Evolutionary conservation across 2,797 vertebrate species (phyloP).

Genomic region (Falco peregrinus): DNA sequence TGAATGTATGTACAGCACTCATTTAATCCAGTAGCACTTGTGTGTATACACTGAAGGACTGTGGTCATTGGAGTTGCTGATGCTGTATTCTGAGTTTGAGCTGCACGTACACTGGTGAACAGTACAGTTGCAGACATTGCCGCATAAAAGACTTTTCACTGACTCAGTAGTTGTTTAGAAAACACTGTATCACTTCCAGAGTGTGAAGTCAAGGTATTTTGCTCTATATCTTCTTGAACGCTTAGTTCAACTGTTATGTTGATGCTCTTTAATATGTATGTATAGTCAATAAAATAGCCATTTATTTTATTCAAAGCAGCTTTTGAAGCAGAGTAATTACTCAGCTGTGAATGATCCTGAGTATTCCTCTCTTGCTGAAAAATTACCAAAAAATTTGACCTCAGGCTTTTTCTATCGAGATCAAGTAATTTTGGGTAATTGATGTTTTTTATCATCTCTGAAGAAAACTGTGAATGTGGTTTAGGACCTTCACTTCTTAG

Average conservation of each 20-base stretch:
- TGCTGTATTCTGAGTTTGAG: not conserved
- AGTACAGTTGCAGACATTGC: not conserved
- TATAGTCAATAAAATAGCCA: slow-evolving; percentile 42
- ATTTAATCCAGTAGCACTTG: not conserved
- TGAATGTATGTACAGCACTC: not conserved
- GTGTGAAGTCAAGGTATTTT: not conserved
- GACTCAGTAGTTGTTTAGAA: not conserved
- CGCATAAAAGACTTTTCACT: not conserved
- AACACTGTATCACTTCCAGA: not conserved
- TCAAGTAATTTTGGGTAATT: slow-evolving; percentile 11
- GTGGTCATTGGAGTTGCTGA: not conserved
- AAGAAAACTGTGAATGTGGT: not conserved
- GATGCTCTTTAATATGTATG: not conserved
- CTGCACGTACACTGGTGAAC: not conserved
- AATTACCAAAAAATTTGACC: not conserved
- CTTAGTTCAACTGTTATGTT: not conserved
- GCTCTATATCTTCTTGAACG: not conserved
- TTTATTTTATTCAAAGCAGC: slow-evolving; percentile 21
- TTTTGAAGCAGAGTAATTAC: slow-evolving; percentile 35
- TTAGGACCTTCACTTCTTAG: slow-evolving; percentile 19
- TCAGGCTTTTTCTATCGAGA: slow-evolving; percentile 20
- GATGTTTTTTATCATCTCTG: slow-evolving; percentile 26
- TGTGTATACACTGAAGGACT: not conserved
- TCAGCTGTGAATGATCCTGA: not conserved
- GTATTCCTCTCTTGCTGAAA: not conserved